Base-by-base conservation (phyloP, 2,888 invertebrate species). In the Cheilosia grossa region DNA sequence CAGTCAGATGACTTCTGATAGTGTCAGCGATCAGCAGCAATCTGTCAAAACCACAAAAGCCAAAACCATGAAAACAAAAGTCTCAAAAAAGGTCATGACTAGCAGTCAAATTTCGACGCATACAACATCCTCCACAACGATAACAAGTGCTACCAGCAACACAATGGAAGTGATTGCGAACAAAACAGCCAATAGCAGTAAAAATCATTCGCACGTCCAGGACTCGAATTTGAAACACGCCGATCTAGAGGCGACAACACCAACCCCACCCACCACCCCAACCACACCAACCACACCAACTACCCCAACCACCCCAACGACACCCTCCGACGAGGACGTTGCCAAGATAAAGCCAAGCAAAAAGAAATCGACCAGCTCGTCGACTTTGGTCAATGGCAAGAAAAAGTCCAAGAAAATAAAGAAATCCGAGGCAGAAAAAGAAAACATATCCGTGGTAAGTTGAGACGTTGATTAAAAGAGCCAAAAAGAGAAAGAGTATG, bases 401-500 rank as follows among this genome's bases (percentile, higher is more conserved):
- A 94, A 93, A 91, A 94, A 94, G 90, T 93, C 93, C 73, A 95
- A 94, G 92, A 95, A 94, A 90, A 93, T 93, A 64, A 94, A 94
- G 90, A 94, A 94, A 89, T 92, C 90, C 87, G 94, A 94, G 87
- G 92, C 93, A 82, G 94, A 94, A 88, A 94, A 94, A 91, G 94
- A 95, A 89, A 95, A 94, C 89, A 94, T 95, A 89, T 95, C 94
- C 87, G 94, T 95, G 92, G 95, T 95, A 91, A 94, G 89, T 74
- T 30, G 9, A 13, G n/a, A 37, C 27, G 17, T 17, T 15, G 4
- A 24, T 15, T 37, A 4, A 4, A 4, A 13, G 4, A 13, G 10
- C 13, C 4, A 13, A 17, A 63, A 47, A 4, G 63, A 61, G 42
- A 30, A 17, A 17, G 33, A 54, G 54, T 10, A 10, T 1, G 17